Conservation (phyloP, 2,888 invertebrate genomes). For the Microplitis manilae region DNA sequence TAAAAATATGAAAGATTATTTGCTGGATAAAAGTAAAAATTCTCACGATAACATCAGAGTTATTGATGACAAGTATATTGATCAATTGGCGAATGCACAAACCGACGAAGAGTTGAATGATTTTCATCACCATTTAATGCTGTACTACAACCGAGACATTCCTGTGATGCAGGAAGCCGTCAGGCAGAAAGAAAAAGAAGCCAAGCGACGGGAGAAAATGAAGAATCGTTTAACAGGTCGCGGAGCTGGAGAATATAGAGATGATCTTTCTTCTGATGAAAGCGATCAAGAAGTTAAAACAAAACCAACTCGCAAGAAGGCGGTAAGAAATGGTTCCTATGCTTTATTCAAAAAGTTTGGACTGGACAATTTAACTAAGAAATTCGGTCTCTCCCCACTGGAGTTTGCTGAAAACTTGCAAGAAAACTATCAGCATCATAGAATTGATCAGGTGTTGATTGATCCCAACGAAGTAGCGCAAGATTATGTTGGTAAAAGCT, state of each 20-base stretch:
- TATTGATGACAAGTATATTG: conserved; percentile 89
- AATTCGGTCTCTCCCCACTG: conserved; percentile 93
- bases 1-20: conserved; percentile 93
- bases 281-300: conserved; percentile 71
- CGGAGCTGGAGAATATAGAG: conserved; percentile 76
- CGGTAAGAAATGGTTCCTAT: conserved; percentile 90
- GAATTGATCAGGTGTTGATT: conserved; percentile 92
- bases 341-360: conserved; percentile 89
- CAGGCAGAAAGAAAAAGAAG: conserved; percentile 79
- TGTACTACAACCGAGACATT: conserved; percentile 91
- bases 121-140: conserved; percentile 91
- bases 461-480: conserved; percentile 88
- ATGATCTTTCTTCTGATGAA: conserved; percentile 77
- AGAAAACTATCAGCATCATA: conserved; percentile 95
- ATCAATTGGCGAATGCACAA: conserved; percentile 83
- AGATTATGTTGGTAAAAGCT: conserved; percentile 75
- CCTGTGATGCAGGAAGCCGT: conserved; percentile 87
- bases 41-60: conserved; percentile 87
- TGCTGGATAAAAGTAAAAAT: conserved; percentile 86
- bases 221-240: conserved; percentile 56
- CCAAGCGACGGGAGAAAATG: conserved; percentile 74
- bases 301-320: conserved; percentile 81
- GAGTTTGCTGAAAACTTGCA: conserved; percentile 97
- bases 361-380: conserved; percentile 86
- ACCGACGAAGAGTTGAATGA: conserved; percentile 94